Evolutionary conservation across 2,888 invertebrate genomes (phyloP).

Genomic region (Drosophila gaucha): DNA sequence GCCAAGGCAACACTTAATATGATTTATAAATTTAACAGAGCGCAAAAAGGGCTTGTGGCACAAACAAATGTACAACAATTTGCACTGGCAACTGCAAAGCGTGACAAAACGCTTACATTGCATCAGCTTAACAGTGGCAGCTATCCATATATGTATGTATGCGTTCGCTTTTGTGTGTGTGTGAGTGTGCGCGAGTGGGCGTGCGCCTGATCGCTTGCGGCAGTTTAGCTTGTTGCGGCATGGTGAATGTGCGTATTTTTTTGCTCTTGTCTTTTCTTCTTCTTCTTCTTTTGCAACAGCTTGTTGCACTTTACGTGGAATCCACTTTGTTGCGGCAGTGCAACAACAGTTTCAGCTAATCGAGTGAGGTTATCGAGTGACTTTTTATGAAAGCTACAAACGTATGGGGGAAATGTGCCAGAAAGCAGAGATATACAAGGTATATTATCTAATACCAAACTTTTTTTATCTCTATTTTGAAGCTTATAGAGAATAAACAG

Average conservation of each 20-base stretch:
- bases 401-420: background rate
- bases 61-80: constrained; percentile 21
- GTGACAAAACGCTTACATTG: constrained; percentile 18
- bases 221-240: constrained; percentile 21
- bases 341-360: constrained; percentile 16
- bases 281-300: constrained; percentile 14
- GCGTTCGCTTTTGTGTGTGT: background rate
- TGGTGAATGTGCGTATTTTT: constrained; percentile 18
- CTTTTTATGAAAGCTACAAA: constrained; percentile 1
- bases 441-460: no score
- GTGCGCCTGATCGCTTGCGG: constrained; percentile 20
- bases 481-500: no score
- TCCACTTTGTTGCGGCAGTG: constrained; percentile 7
- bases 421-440: background rate
- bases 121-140: constrained; percentile 14
- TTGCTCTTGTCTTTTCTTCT: background rate
- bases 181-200: background rate
- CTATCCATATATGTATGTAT: background rate
- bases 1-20: constrained; percentile 17
- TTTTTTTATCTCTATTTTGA: no score
- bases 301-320: constrained; percentile 28
- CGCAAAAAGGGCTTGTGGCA: constrained; percentile 20
- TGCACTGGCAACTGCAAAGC: constrained; percentile 14
- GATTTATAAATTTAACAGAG: constrained; percentile 19
- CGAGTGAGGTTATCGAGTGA: constrained; percentile 22